A percentile compares a stretch with the other conserved stretches of the same genome.
These are phyloP conservation scores for Heterodera schachtii DNA, from an alignment of 1,140 invertebrate species.

Conservation along the genomic window DNA sequence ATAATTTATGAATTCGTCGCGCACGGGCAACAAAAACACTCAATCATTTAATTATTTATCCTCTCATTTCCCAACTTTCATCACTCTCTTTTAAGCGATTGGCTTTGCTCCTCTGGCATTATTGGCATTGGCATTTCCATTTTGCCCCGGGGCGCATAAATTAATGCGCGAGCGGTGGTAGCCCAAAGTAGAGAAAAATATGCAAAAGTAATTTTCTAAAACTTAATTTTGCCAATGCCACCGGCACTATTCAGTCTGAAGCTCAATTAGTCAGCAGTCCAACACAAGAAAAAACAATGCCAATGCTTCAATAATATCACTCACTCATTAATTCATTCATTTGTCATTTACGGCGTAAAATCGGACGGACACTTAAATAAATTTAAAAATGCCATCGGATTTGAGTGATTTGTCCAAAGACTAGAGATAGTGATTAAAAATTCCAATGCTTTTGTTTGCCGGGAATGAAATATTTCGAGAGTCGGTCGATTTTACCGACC, in stretches of 20 bases:
- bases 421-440: too few relatives aligned
- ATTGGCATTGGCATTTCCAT: neutral
- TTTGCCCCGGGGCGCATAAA: slow-evolving; percentile 6
- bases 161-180: neutral
- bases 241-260: neutral
- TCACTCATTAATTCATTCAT: neutral
- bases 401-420: too few relatives aligned
- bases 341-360: neutral
- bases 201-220: neutral
- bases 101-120: neutral
- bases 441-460: too few relatives aligned
- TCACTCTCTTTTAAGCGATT: neutral
- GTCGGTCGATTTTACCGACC: too few relatives aligned
- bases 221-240: neutral
- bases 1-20: neutral
- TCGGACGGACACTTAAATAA: too few relatives aligned
- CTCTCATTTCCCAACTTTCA: neutral
- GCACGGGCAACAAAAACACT: neutral
- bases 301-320: neutral
- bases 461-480: too few relatives aligned
- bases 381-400: neutral
- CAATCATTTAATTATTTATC: neutral
- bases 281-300: neutral
- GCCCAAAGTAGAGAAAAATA: neutral
- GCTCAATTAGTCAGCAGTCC: neutral